Evolutionary conservation across 1,140 invertebrate genomes (phyloP).

Genomic region (Dinoponera quadriceps): DNA sequence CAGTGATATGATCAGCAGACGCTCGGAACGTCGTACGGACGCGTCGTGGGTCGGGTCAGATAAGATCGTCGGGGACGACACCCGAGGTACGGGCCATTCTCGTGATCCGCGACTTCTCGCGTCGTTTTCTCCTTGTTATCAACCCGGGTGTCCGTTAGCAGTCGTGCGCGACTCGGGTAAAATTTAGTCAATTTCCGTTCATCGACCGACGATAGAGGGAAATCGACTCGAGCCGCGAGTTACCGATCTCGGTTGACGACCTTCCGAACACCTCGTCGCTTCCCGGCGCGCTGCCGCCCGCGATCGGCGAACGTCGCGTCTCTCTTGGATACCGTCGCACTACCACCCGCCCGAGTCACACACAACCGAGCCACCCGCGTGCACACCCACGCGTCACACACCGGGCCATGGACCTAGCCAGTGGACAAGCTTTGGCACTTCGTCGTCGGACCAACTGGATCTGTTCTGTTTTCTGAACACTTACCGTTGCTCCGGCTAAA

Average conservation of each 20-base stretch:
- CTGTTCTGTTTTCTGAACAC: constrained; percentile 84
- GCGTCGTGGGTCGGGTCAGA: constrained; percentile 65
- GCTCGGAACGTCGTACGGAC: constrained; percentile 63
- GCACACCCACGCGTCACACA: constrained; percentile 61
- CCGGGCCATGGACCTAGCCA: constrained; percentile 75
- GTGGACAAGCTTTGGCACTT: constrained; percentile 80
- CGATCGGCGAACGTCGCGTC: constrained; percentile 29
- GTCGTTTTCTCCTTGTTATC: constrained; percentile 44
- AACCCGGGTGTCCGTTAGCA: constrained; percentile 62
- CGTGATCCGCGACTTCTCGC: constrained; percentile 71
- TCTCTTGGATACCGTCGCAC: neutral
- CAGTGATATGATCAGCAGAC: constrained; percentile 70
- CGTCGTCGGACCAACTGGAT: constrained; percentile 77
- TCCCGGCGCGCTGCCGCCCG: constrained; percentile 36
- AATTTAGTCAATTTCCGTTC: constrained; percentile 81
- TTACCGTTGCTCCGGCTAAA: constrained; percentile 71
- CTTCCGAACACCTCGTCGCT: constrained; percentile 6
- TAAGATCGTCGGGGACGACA: constrained; percentile 62
- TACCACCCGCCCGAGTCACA: constrained; percentile 16
- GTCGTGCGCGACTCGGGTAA: constrained; percentile 69
- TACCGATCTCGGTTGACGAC: constrained; percentile 46
- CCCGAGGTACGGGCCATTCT: constrained; percentile 61
- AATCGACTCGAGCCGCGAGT: constrained; percentile 54
- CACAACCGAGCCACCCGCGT: constrained; percentile 17
- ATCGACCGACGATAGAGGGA: constrained; percentile 62